Evolutionary conservation across 2,797 vertebrate species (phyloP).

Genomic region (Adrianichthys oophorus): DNA sequence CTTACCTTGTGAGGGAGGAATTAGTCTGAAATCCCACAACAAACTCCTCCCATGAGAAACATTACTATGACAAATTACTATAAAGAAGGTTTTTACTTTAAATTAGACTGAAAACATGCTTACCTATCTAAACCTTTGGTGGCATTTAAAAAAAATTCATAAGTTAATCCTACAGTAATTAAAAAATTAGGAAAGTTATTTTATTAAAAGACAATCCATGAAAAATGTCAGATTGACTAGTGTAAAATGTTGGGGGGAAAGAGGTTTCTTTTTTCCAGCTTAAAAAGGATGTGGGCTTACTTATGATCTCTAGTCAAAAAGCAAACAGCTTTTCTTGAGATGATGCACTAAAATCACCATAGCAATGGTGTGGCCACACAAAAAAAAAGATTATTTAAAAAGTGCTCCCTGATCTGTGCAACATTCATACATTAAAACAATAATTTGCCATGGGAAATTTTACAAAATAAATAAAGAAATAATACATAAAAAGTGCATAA

Average conservation of each 20-base stretch:
- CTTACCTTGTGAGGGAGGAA: constrained; percentile 2
- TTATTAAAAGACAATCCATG: too few species aligned
- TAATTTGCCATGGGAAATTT: too few species aligned
- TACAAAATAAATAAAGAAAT: too few species aligned
- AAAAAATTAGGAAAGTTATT: neutral
- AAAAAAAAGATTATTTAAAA: neutral
- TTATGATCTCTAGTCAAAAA: neutral
- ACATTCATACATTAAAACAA: too few species aligned
- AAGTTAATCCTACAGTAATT: neutral
- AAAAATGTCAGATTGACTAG: too few species aligned
- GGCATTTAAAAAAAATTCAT: neutral
- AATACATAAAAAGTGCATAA: too few species aligned
- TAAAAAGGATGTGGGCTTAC: neutral
- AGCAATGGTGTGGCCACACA: neutral
- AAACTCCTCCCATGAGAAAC: neutral
- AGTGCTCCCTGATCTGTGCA: too few species aligned
- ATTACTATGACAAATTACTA: neutral
- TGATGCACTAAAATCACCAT: constrained; percentile 16
- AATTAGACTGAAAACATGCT: neutral
- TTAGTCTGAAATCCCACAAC: neutral
- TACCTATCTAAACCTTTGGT: neutral
- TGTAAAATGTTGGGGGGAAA: too few species aligned
- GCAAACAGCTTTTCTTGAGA: constrained; percentile 10
- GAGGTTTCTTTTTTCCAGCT: too few species aligned
- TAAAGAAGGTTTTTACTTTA: neutral